A percentile compares a stretch with the other conserved stretches of the same genome.
Conservation (phyloP, 1,140 invertebrate species). For the Bombus waltoni region DNA sequence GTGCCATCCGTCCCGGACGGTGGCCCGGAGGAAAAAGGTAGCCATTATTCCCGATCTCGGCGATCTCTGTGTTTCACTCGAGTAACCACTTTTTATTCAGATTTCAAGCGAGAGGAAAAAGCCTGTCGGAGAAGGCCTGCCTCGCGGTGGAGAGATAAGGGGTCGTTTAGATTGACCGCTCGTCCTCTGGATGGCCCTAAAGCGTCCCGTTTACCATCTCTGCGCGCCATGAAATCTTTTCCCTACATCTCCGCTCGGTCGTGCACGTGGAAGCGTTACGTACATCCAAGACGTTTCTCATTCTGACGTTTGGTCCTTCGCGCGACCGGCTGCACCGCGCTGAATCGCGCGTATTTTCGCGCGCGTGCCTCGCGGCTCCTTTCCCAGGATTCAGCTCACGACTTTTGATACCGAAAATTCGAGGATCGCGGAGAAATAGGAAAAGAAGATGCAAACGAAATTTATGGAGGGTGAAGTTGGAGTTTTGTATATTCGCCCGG, state of each 20-base stretch:
- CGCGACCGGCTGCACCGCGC: neutral
- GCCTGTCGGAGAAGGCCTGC: slow-evolving; percentile 31
- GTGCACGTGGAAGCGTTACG: slow-evolving; percentile 35
- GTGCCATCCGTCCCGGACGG: slow-evolving; percentile 50
- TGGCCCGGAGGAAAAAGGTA: slow-evolving; percentile 40
- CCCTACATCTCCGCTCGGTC: slow-evolving; percentile 59
- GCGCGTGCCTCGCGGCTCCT: neutral
- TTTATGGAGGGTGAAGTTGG: neutral
- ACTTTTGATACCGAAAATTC: slow-evolving; percentile 14
- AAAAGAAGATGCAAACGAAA: neutral
- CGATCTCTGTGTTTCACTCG: slow-evolving; percentile 56
- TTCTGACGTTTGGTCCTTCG: slow-evolving; percentile 31
- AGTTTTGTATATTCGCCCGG: neutral
- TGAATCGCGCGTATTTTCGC: neutral
- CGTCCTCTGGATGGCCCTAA: slow-evolving; percentile 79
- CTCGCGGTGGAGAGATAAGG: slow-evolving; percentile 75
- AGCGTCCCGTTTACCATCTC: slow-evolving; percentile 79
- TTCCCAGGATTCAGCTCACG: neutral
- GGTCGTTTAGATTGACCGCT: slow-evolving; percentile 82
- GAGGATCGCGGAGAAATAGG: neutral
- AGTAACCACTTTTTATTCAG: slow-evolving; percentile 69
- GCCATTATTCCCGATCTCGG: slow-evolving; percentile 52
- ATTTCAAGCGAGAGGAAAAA: slow-evolving; percentile 58
- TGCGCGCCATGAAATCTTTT: slow-evolving; percentile 75
- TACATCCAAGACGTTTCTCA: slow-evolving; percentile 16